Evolutionary conservation across 1,140 invertebrate species (phyloP).

Genomic region (Ceratina calcarata): DNA sequence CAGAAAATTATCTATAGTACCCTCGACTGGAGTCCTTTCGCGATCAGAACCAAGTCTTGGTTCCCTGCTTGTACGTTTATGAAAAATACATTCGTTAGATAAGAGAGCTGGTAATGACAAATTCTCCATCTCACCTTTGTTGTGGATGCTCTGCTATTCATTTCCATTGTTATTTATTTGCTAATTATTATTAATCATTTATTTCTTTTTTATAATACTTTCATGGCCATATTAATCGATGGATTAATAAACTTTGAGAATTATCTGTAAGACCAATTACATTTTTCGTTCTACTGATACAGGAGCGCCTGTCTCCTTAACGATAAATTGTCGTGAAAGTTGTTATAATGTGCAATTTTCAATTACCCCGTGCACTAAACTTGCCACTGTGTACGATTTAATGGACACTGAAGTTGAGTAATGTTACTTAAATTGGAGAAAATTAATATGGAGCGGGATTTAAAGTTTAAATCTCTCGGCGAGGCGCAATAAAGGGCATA

Average conservation of each 20-base stretch:
- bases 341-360: too few relatives aligned
- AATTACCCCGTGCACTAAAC: too few relatives aligned
- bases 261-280: too few relatives aligned
- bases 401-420: background rate
- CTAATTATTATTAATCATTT: too few relatives aligned
- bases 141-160: too few relatives aligned
- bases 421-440: background rate
- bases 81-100: background rate
- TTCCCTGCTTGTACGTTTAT: background rate
- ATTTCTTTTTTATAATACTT: too few relatives aligned
- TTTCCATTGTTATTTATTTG: background rate
- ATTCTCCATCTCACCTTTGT: background rate
- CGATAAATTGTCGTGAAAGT: too few relatives aligned
- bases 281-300: too few relatives aligned
- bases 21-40: conserved; percentile 63
- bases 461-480: conserved; percentile 61
- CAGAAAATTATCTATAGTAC: conserved; percentile 70
- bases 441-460: conserved; percentile 34
- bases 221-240: too few relatives aligned
- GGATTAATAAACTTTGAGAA: too few relatives aligned
- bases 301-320: too few relatives aligned
- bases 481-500: background rate
- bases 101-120: background rate
- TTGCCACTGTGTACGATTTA: too few relatives aligned
- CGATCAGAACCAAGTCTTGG: background rate